These are phyloP conservation scores for Morpho deidamia DNA, from an alignment of 2,888 invertebrate genomes.

Conservation along the genomic window DNA sequence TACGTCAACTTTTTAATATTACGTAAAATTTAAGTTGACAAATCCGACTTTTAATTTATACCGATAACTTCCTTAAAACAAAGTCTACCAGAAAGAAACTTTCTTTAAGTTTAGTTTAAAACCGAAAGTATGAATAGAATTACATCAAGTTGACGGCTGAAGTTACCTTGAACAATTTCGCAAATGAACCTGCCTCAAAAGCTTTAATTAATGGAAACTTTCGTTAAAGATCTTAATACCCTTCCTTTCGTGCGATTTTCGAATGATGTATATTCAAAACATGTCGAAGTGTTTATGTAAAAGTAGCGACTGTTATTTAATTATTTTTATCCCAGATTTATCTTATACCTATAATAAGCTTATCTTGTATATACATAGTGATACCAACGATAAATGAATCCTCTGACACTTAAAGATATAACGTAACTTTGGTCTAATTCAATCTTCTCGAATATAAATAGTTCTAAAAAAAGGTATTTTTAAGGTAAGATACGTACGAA, in stretches of 20 bases:
- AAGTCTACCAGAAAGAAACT: neutral
- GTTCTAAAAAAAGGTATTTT: too few species aligned
- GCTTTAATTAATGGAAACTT: slow-evolving; percentile 4
- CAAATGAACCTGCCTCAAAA: neutral
- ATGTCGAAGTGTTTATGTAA: neutral
- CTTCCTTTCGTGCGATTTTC: neutral
- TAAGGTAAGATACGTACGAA: too few species aligned
- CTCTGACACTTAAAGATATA: too few species aligned
- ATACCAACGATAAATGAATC: too few species aligned
- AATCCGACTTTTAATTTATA: neutral
- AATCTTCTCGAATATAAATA: too few species aligned
- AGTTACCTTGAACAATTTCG: slow-evolving; percentile 1
- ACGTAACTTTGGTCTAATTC: too few species aligned
- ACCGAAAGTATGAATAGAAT: slow-evolving; percentile 1
- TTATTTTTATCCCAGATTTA: too few species aligned
- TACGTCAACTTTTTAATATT: too few species aligned
- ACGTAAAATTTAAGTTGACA: neutral
- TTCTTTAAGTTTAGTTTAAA: slow-evolving; percentile 1
- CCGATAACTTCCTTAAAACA: neutral
- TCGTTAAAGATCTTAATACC: slow-evolving; percentile 1
- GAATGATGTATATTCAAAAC: neutral
- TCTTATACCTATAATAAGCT: too few species aligned
- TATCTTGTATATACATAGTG: too few species aligned
- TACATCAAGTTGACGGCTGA: neutral
- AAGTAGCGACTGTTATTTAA: too few species aligned